Conservation (phyloP, 2,113 vertebrate species). For the Planiliza haematocheilus region DNA sequence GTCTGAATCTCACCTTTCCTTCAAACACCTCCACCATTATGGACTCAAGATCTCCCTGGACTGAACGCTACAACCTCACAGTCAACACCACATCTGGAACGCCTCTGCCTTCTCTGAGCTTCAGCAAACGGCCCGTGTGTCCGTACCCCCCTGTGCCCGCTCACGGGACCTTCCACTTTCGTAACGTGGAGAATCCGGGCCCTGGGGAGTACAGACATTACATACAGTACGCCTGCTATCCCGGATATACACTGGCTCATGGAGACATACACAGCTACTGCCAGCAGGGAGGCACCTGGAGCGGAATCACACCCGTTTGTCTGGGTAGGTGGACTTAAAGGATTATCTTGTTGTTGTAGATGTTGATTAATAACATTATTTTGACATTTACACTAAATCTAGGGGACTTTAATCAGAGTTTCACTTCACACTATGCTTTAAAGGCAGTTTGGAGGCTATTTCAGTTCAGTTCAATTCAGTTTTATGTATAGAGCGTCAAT, state of each 20-base stretch:
- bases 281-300: constrained; percentile 75
- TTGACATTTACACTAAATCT: neutral
- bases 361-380: no score
- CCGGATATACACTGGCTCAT: constrained; percentile 76
- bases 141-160: constrained; percentile 73
- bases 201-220: constrained; percentile 72
- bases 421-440: no score
- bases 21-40: neutral
- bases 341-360: neutral
- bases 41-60: neutral
- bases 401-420: no score
- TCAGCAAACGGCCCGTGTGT: constrained; percentile 59
- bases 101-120: neutral
- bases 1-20: neutral
- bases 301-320: constrained; percentile 78
- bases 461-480: no score
- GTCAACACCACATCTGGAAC: neutral
- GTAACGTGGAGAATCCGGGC: constrained; percentile 61
- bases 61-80: neutral
- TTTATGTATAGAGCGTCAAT: no score
- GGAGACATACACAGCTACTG: constrained; percentile 79
- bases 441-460: no score
- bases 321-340: constrained; percentile 53
- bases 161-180: constrained; percentile 79
- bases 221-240: constrained; percentile 79